phyloP scores from a whole-genome alignment of 2,113 vertebrate genomes.

The Pseudorectes ferrugineus region DNA sequence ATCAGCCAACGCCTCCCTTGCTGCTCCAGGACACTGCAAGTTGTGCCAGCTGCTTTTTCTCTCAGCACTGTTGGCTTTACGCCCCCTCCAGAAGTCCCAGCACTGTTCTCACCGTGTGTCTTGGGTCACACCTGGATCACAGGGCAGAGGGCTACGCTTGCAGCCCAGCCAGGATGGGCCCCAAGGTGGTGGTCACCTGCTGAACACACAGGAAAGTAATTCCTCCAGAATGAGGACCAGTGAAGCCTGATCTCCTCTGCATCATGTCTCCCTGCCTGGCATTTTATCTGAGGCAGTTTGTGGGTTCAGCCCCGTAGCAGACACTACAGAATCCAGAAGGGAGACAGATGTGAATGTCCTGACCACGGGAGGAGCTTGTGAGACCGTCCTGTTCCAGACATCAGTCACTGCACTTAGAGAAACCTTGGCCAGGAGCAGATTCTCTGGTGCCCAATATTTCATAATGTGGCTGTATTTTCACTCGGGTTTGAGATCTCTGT shows the following conservation, averaged over 20 bases:
- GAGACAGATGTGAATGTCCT: background rate
- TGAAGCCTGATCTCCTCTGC: rapidly evolving
- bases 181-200: background rate
- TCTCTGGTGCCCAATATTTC: background rate
- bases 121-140: background rate
- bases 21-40: background rate
- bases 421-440: background rate
- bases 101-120: rapidly evolving
- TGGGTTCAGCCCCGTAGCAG: background rate
- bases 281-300: background rate
- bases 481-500: background rate
- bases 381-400: background rate
- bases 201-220: background rate
- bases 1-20: background rate
- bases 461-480: background rate
- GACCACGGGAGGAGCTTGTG: background rate
- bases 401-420: background rate
- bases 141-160: background rate
- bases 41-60: background rate
- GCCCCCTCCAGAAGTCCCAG: background rate
- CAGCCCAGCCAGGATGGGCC: background rate
- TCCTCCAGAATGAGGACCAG: background rate
- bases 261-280: background rate
- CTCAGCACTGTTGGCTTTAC: background rate
- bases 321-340: background rate